Evolutionary conservation across 2,888 invertebrate species (phyloP).

Genomic region (Cataglyphis albicans): DNA sequence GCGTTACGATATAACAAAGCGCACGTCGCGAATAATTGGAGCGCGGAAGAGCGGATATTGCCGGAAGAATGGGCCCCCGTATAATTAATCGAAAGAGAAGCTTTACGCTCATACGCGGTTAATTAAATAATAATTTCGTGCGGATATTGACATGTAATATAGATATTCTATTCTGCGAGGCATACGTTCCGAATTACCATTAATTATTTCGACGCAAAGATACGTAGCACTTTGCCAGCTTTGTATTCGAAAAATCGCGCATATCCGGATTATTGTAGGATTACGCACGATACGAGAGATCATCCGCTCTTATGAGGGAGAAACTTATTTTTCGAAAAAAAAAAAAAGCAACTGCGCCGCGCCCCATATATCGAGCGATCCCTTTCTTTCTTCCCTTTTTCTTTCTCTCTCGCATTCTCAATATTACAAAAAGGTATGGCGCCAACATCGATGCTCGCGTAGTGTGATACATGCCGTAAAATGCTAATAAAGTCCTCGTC

Average conservation of each 20-base stretch:
- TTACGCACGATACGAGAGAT: not conserved
- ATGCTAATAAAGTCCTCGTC: constrained; percentile 71
- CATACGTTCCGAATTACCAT: constrained; percentile 25
- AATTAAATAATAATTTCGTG: constrained; percentile 37
- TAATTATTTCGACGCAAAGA: constrained; percentile 4
- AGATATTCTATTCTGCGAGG: not conserved
- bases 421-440: constrained; percentile 50
- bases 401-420: not conserved
- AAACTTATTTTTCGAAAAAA: constrained; percentile 1
- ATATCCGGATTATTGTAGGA: not conserved
- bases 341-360: not conserved
- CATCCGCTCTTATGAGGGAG: not conserved
- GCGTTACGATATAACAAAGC: not conserved
- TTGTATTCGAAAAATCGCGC: constrained; percentile 9
- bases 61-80: constrained; percentile 17
- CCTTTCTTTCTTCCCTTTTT: not conserved
- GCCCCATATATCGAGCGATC: not conserved
- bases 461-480: constrained; percentile 66
- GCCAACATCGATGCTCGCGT: constrained; percentile 46
- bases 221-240: not conserved
- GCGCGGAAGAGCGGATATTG: constrained; percentile 28
- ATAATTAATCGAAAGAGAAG: constrained; percentile 41
- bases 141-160: constrained; percentile 15
- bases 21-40: constrained; percentile 23
- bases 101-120: constrained; percentile 25